phyloP scores from a whole-genome alignment of 2,888 invertebrate genomes.

The Drosophila bunnanda region DNA sequence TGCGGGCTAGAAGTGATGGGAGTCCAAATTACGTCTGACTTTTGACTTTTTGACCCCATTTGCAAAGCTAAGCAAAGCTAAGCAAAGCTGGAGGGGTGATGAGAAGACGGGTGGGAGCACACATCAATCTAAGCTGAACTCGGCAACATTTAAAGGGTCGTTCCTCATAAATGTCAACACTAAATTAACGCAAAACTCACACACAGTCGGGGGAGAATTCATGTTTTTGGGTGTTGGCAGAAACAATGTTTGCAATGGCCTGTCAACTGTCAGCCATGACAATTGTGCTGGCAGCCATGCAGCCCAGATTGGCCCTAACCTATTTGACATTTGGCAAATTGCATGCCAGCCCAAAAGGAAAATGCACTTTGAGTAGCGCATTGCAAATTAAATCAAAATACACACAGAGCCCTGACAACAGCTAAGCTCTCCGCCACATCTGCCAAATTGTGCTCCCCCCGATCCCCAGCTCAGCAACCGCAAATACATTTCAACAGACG shows the following conservation, averaged over 20 bases:
- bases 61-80: background rate
- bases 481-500: slow-evolving; percentile 41
- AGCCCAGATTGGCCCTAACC: slow-evolving; percentile 33
- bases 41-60: slow-evolving; percentile 31
- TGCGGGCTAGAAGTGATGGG: slow-evolving; percentile 18
- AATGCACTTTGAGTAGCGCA: slow-evolving; percentile 54
- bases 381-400: slow-evolving; percentile 66
- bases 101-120: slow-evolving; percentile 18
- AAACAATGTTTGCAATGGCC: slow-evolving; percentile 22
- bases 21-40: slow-evolving; percentile 28
- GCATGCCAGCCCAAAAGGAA: slow-evolving; percentile 38
- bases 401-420: slow-evolving; percentile 44
- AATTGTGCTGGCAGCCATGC: slow-evolving; percentile 64
- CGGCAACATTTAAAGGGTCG: slow-evolving; percentile 58
- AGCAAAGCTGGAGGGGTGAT: background rate
- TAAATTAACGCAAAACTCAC: slow-evolving; percentile 54
- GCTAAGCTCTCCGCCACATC: slow-evolving; percentile 30
- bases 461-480: slow-evolving; percentile 14
- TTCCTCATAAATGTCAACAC: slow-evolving; percentile 76
- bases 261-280: slow-evolving; percentile 68
- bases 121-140: slow-evolving; percentile 64
- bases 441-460: slow-evolving; percentile 27
- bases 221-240: slow-evolving; percentile 27
- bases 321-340: slow-evolving; percentile 56
- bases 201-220: slow-evolving; percentile 20